Base-by-base conservation (phyloP, 1,140 invertebrate species). In the Solenopsis fugax region DNA sequence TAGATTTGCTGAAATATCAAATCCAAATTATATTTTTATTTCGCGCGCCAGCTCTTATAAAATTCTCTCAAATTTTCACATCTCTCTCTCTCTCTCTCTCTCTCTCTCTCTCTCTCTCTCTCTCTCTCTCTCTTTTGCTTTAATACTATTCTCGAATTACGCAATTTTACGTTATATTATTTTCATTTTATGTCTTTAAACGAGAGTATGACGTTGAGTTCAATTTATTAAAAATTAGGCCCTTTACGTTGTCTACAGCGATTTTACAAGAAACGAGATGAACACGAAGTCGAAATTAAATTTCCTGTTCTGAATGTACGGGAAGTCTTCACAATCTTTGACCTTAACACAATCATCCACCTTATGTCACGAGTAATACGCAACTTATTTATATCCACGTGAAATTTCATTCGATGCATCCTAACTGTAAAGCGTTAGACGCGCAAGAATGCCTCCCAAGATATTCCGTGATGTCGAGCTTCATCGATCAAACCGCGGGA, bases 381-480 rank as follows among this genome's bases (percentile, higher is more conserved):
- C n/a, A 52, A 10, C 52, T 77, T 45, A 62, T 77, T 45, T 77
- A 16, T 62, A 76, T 60, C 34, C 16, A 60, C 54, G 21, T 76
- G 56, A 77, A 77, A 60, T 62, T 45, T 62, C 5, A 62, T 45
- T 62, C 41, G 75, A 62, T 13, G 9, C 41, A 29, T 62, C 37
- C 16, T 54, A 60, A 56, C 50, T 37, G n/a, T 41, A 65, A 78
- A 78, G 52, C 12, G 12, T 29, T 75, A 56, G 52, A 37, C 13
- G 34, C 71, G 50, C 48, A 60, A 45, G 56, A 62, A 29, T 45
- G 4, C n/a, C 37, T 60, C 13, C 16, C 10, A 76, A 60, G n/a
- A 29, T 77, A 77, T 62, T 21, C 24, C 16, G 13, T 12, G 4
- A 76, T 24, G 37, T 45, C 37, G 54, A 48, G 13, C 37, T 48